Base-by-base conservation (phyloP, 2,888 invertebrate genomes). In the Oasisia sp. region DNA sequence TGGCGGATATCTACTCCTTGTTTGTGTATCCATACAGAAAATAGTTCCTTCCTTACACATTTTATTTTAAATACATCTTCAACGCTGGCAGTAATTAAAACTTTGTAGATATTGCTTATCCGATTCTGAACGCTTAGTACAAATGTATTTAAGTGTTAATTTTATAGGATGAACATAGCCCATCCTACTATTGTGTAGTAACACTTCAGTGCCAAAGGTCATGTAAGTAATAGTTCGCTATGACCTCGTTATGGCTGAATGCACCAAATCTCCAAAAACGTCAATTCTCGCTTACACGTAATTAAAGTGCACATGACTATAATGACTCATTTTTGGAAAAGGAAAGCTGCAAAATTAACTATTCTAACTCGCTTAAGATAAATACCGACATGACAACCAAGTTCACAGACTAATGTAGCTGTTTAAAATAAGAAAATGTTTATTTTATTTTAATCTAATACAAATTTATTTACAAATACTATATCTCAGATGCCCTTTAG, bases 1-100 rank as follows among this genome's bases (percentile, higher is more conserved):
- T 74, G 74, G 74, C 74, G 74, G 74, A 74, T 74, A 74, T 74
- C 74, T 74, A 74, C 74, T 74, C 74, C 74, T 74, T 74, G 74
- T 74, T 74, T 74, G 74, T 74, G 74, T 74, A 74, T 74, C 74
- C 74, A 74, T 74, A 27, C 74, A 74, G 27, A 74, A 74, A 19
- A 7, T 74, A 74, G 74, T 74, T 74, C 74, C 74, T 74, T 7
- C 0, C 3, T 74, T 4, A 27, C 19, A 19, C 74, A 50, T 74
- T 74, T n/a, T 74, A 74, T 19, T 74, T 74, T 74, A 27, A 74
- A 27, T 7, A 74, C 27, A n/a, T n/a, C 14, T 74, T 74, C 19
- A 50, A 74, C 19, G 14, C 27, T 74, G 27, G 27, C n/a, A 27
- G 27, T 74, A 7, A 74, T 74, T 74, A 27, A 27, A 74, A 74